Base-by-base conservation (phyloP, 2,888 invertebrate genomes). In the Megaustenia siamemsis region DNA sequence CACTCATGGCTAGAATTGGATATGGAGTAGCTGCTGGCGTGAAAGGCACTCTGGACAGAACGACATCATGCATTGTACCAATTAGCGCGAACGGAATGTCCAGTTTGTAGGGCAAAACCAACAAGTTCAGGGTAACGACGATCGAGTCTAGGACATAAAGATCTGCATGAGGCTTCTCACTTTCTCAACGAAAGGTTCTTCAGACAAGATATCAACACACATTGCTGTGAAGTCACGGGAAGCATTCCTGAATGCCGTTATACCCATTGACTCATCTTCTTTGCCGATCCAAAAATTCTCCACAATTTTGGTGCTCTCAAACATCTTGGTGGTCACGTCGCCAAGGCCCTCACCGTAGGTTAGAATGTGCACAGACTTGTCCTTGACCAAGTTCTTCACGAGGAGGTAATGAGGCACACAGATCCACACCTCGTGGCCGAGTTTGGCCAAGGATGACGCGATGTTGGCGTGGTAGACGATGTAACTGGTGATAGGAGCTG, bases 101-200 rank as follows among this genome's bases (percentile, higher is more conserved):
- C 38, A 85, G 45, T 71, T 68, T 78, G 82, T 86, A 86, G 0
- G 86, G 84, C 76, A 86, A 49, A 38, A 85, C 79, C 1, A 82
- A 79, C 60, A 85, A 66, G 79, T 85, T 84, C n/a, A 71, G 63
- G 43, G n/a, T 73, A 53, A 1, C n/a, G n/a, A 83, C 82, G 43
- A 82, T 45, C 24, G 71, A 78, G 76, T 86, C 86, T n/a, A 86
- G 73, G n/a, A 86, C 83, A 28, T 85, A 45, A 45, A 86, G 76
- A 60, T 85, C 83, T 21, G 85, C 80, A 32, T 79, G 77, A 86
- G 66, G 43, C 66, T 73, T 8, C 75, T 71, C 71, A 81, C 56
- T 53, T 75, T 43, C 24, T 66, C 38, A 60, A 68, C 63, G 75
- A 85, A 69, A 18, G 75, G 66, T 45, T 85, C 76, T 66, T 85